Conservation (phyloP, 2,113 vertebrate genomes). For the Corvus moneduloides region DNA sequence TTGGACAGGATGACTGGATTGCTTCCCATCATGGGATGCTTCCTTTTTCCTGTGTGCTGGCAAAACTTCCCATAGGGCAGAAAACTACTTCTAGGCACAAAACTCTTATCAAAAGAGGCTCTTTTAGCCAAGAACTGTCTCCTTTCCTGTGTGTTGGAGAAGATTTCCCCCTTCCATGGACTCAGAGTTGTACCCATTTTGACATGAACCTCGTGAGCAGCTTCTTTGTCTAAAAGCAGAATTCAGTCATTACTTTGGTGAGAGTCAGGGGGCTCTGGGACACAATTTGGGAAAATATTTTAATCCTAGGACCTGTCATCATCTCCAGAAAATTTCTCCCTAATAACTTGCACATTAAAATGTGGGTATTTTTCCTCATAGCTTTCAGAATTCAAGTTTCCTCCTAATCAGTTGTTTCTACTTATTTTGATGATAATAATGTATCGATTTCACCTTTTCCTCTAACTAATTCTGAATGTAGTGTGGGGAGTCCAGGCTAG, state of each 20-base stretch:
- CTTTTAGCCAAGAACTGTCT: background rate
- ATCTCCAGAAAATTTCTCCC: background rate
- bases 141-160: background rate
- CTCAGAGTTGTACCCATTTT: background rate
- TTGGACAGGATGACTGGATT: background rate
- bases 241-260: background rate
- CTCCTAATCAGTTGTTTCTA: background rate
- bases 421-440: background rate
- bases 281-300: background rate
- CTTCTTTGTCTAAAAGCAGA: background rate
- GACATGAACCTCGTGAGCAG: rapidly evolving
- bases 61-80: background rate
- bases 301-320: background rate
- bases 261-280: background rate
- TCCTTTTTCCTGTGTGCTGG: background rate
- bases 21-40: background rate
- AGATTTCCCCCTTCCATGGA: background rate
- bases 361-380: rapidly evolving
- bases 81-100: background rate
- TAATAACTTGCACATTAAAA: background rate
- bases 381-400: background rate
- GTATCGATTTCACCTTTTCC: background rate
- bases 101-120: background rate
- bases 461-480: background rate
- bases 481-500: rapidly evolving